Base-by-base conservation (phyloP, 2,113 vertebrate species). In the Cephalopholis sonnerati region DNA sequence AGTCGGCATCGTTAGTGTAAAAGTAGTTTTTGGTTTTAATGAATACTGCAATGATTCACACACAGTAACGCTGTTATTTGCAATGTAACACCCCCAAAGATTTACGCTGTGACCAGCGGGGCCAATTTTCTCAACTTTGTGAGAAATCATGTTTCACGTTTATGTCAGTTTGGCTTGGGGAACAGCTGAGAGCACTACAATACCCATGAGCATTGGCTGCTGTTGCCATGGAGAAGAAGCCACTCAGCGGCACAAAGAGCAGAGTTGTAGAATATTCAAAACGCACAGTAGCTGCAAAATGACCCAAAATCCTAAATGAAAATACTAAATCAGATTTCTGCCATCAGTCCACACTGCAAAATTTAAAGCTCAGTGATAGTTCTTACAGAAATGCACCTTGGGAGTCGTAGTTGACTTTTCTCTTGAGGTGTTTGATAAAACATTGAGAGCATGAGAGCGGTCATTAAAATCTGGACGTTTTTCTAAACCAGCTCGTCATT, bases 1-100 rank as follows among this genome's bases (percentile, higher is more conserved):
- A 61, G 22, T 74, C 15, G 0, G 27, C 36, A 48, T 84, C 70
- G 61, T 83, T 83, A 61, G 36, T 72, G 89, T 86, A 65, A 62
- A 69, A 48, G 22, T 2, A 15, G 5, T 18, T 77, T 83, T 48
- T 54, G 54, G 24, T 66, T 27, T 76, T 78, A 81, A 59, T 77
- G 44, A 77, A 66, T 20, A 0, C 16, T 7, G 5, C n/a, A 17
- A 18, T 44, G 41, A 18, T 17, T 15, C 48, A 50, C 16, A 50
- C 15, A 17, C 53, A 53, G 6, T 9, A 12, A 24, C 22, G 12
- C 10, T 13, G 54, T 13, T 20, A 20, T 51, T 51, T 57, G 54
- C 25, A 57, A 25, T 4, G 41, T 4, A 17, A 48, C 24, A 12
- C 10, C 3, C 64, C 8, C 4, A 9, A 51, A 69, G 11, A 3